Conservation (phyloP, 2,113 vertebrate species). For the Odontesthes bonariensis region DNA sequence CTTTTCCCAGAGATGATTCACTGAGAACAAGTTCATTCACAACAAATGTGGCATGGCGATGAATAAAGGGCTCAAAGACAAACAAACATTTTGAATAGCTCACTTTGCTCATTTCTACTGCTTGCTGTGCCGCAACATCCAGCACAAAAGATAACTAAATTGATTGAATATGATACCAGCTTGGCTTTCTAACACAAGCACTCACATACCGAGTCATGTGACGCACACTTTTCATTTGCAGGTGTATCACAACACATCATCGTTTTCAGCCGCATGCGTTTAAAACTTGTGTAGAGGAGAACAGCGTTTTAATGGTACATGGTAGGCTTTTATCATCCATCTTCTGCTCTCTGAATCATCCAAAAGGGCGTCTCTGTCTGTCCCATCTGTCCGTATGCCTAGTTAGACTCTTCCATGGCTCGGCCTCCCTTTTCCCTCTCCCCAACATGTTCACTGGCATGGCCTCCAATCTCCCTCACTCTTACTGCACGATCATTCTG, state of each 20-base stretch:
- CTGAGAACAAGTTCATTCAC: constrained; percentile 35
- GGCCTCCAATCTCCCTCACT: constrained; percentile 27
- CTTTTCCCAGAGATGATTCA: constrained; percentile 50
- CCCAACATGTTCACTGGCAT: constrained; percentile 51
- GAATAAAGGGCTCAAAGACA: constrained; percentile 38
- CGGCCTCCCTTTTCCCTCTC: constrained; percentile 10
- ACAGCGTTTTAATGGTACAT: neutral
- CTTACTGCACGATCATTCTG: constrained; percentile 48
- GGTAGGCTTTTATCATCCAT: neutral
- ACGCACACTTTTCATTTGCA: constrained; percentile 19
- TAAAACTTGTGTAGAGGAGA: neutral
- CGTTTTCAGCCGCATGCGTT: neutral
- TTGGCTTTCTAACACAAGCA: constrained; percentile 3
- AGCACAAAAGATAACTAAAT: constrained; percentile 9
- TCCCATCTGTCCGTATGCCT: constrained; percentile 55
- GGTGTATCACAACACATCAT: constrained; percentile 1
- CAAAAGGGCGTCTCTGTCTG: neutral
- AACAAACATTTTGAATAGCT: constrained; percentile 16
- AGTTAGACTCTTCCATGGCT: constrained; percentile 3
- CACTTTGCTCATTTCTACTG: constrained; percentile 2
- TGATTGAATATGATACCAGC: constrained; percentile 15
- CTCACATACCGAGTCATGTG: neutral
- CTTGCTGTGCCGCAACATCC: neutral
- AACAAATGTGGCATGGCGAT: constrained; percentile 4
- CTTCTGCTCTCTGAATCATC: constrained; percentile 13